Conservation (phyloP, 2,113 vertebrate genomes). For the Prinia subflava region DNA sequence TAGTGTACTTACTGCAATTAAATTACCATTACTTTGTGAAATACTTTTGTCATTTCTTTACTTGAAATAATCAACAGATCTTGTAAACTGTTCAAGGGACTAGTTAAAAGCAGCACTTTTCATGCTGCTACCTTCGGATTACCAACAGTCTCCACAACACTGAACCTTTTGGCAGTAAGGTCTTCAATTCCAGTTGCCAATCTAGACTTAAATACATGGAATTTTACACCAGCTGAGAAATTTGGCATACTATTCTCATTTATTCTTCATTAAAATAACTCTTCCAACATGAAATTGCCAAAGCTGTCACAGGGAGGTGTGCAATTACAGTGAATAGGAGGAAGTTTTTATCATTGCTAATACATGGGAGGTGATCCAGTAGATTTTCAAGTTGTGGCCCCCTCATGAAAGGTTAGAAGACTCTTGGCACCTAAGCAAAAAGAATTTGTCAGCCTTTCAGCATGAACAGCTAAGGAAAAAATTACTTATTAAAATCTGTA, state of each 20-base stretch:
- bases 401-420: background rate
- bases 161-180: background rate
- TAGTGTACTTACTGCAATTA: background rate
- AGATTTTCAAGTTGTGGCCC: background rate
- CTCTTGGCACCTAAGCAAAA: background rate
- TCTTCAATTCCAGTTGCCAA: background rate
- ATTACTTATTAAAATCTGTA: background rate
- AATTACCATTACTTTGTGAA: background rate
- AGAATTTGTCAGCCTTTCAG: background rate
- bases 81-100: background rate
- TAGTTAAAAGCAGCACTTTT: background rate
- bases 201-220: background rate
- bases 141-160: background rate
- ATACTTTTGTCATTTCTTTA: background rate
- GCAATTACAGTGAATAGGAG: background rate
- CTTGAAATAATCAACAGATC: background rate
- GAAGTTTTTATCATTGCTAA: constrained; percentile 41
- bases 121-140: background rate
- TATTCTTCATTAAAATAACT: background rate
- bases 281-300: background rate
- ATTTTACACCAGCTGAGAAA: constrained; percentile 8
- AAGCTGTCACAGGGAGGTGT: background rate
- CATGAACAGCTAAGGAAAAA: background rate
- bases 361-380: background rate
- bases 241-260: background rate